These are phyloP conservation scores for Pseudococcus jackbeardsleyi DNA, from an alignment of 2,888 invertebrate genomes.

Conservation along the genomic window DNA sequence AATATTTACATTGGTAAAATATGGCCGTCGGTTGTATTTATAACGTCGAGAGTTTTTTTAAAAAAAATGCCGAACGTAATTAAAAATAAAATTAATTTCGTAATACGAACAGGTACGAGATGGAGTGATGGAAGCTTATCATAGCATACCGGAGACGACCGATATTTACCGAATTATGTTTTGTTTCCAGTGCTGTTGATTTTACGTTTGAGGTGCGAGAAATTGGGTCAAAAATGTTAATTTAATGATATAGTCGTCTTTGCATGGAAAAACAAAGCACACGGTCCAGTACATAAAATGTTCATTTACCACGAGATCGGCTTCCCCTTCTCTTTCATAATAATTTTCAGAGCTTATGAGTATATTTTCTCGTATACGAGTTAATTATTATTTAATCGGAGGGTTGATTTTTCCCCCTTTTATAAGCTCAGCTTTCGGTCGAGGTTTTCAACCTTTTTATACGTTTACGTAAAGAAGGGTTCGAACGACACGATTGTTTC, in stretches of 20 bases:
- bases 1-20: constrained; percentile 37
- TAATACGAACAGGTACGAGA: background rate
- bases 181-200: background rate
- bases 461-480: no score
- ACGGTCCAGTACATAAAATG: background rate
- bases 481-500: no score
- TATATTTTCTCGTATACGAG: background rate
- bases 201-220: background rate
- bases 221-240: constrained; percentile 30
- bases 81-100: constrained; percentile 23
- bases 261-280: background rate
- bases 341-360: background rate
- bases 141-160: background rate
- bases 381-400: constrained; percentile 1
- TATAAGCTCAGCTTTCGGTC: no score
- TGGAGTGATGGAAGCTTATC: no score
- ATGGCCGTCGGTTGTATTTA: background rate
- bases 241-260: constrained; percentile 36
- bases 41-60: background rate
- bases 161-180: background rate
- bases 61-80: constrained; percentile 28
- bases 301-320: background rate
- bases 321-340: background rate
- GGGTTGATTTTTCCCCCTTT: background rate
- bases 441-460: no score